A percentile compares a stretch with the other conserved stretches of the same genome.
Conservation (phyloP, 2,113 vertebrate genomes). For the Butorides virescens region DNA sequence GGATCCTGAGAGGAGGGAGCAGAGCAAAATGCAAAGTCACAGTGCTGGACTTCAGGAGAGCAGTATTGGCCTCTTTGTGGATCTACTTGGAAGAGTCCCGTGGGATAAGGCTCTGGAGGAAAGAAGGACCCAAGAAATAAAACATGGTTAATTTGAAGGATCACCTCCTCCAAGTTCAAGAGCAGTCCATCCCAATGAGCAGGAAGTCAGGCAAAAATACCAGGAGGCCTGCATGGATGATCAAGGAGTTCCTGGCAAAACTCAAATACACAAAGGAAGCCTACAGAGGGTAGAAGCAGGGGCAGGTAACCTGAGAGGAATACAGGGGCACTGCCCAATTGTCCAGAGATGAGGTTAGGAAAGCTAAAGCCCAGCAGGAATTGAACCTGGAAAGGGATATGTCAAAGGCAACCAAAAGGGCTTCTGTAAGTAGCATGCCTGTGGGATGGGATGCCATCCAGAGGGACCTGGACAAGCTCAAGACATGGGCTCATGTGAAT, state of each 20-base stretch:
- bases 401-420: not conserved
- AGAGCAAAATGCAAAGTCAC: not conserved
- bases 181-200: not conserved
- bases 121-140: not conserved
- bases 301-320: not conserved
- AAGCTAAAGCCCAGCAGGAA: not conserved
- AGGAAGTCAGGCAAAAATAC: not conserved
- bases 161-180: not conserved
- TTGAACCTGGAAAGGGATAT: not conserved
- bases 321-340: not conserved
- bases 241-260: not conserved
- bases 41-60: not conserved
- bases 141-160: not conserved
- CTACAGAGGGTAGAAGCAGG: not conserved
- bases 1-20: not conserved
- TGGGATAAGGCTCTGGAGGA: not conserved
- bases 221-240: not conserved
- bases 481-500: not conserved
- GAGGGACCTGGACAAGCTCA: not conserved
- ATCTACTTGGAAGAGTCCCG: not conserved
- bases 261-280: not conserved
- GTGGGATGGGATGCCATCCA: not conserved
- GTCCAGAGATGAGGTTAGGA: not conserved
- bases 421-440: not conserved
- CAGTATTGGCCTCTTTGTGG: not conserved